A percentile compares a stretch with the other conserved stretches of the same genome.
These are phyloP conservation scores for Cercopithecus petaurista DNA, from an alignment of 2,797 vertebrate species.

Conservation along the genomic window DNA sequence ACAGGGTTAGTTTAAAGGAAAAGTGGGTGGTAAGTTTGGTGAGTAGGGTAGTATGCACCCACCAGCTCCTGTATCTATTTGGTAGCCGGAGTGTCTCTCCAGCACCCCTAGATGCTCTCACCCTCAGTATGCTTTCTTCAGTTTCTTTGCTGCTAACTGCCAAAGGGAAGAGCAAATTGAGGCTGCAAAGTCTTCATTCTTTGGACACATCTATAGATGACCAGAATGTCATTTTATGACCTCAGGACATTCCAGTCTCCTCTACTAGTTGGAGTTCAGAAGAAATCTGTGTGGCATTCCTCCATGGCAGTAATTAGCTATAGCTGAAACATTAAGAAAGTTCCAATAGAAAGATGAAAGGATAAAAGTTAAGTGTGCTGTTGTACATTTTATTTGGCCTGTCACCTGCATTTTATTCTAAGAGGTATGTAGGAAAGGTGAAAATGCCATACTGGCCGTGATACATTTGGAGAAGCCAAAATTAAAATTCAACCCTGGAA, in stretches of 20 bases:
- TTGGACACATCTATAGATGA: neutral
- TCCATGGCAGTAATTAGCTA: accelerated
- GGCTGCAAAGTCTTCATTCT: neutral
- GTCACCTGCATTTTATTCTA: neutral
- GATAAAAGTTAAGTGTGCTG: neutral
- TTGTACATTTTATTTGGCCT: neutral
- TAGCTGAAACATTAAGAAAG: neutral
- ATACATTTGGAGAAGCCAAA: neutral
- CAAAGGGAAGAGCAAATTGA: neutral
- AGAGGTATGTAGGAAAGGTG: neutral
- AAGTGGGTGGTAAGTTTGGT: neutral
- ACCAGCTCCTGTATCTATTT: neutral
- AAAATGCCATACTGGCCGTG: neutral
- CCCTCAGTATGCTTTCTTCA: accelerated
- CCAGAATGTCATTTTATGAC: neutral
- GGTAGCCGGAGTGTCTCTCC: neutral
- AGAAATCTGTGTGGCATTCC: neutral
- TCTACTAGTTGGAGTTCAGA: neutral
- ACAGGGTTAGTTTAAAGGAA: neutral
- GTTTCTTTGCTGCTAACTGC: neutral
- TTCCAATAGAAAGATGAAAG: neutral
- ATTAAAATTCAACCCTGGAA: constrained; percentile 55
- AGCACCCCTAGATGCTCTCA: neutral
- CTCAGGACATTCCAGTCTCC: neutral
- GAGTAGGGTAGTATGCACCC: neutral